Base-by-base conservation (phyloP, 2,797 vertebrate genomes). In the Chaenodraco wilsoni region DNA sequence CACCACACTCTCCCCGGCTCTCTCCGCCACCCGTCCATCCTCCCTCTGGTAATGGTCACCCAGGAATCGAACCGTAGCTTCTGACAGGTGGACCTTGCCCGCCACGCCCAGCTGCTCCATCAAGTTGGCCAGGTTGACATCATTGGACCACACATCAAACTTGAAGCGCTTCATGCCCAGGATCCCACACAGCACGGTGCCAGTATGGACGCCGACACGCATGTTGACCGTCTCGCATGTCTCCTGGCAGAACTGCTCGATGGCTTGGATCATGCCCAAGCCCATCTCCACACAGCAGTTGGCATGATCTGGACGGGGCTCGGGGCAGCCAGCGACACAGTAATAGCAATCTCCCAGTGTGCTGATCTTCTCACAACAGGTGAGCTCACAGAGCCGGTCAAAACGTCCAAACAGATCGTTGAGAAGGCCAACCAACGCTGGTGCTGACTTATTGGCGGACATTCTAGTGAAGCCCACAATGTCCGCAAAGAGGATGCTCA, bases 231-330 rank as follows among this genome's bases (percentile, higher is more conserved):
- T 98, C 85, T 99, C 98, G 4, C 95, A 94, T 5, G 96, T 98
- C 93, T 99, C 98, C 82, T 96, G 96, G 90, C 98, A 99, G 84
- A 99, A 99, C 89, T 98, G 97, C 70, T 99, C 97, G 0, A 99
- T 99, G 91, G 98, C 98, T 85, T 96, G 95, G 76, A 99, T 99
- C 98, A 99, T 99, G 44, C 98, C 98, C 52, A 99, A 89, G 49
- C 98, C 98, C 98, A 99, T 99, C 86, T 99, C 97, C 0, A 99
- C 97, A 65, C 98, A 99, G 92, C 98, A 99, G 87, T 97, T 96
- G 19, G 98, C 97, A 1, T 99, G 98, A 79, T 98, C 97, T 0
- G 93, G 83, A 3, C 96, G 93, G 1, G 98, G 98, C 87, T 99
- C 97, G 0, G 98, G 98, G 74, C 98, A 99, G 31, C 98, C 98